Conservation (phyloP, 2,888 invertebrate species). For the Melipona beecheii region DNA sequence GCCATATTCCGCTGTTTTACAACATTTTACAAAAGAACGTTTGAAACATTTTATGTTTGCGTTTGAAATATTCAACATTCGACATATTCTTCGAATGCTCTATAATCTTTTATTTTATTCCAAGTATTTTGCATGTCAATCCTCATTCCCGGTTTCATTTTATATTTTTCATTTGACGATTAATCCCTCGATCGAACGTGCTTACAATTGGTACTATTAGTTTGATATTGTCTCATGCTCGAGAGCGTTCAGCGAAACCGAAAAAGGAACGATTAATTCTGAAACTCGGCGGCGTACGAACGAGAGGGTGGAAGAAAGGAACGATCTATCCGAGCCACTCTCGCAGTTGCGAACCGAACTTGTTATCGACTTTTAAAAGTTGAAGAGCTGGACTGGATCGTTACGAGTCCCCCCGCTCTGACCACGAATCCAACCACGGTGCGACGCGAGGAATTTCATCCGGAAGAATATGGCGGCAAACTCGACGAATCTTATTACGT, state of each 20-base stretch:
- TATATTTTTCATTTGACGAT: slow-evolving; percentile 26
- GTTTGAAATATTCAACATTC: too few species aligned
- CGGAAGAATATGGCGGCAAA: slow-evolving; percentile 5
- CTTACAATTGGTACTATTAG: slow-evolving; percentile 12
- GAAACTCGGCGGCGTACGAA: neutral
- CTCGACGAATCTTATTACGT: slow-evolving; percentile 56
- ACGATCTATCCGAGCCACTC: slow-evolving; percentile 18
- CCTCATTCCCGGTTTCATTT: too few species aligned
- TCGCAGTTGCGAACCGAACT: slow-evolving; percentile 8
- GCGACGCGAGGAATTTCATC: slow-evolving; percentile 18
- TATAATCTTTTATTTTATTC: neutral
- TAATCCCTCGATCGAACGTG: slow-evolving; percentile 47
- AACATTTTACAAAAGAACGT: neutral
- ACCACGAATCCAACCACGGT: neutral
- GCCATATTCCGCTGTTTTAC: neutral
- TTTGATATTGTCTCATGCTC: slow-evolving; percentile 36
- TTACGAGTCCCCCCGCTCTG: neutral
- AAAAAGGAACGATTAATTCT: slow-evolving; percentile 29
- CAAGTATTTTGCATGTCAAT: too few species aligned
- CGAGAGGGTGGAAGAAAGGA: neutral
- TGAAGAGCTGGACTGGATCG: slow-evolving; percentile 31
- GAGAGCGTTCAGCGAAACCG: neutral
- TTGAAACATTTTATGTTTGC: neutral
- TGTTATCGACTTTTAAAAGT: slow-evolving; percentile 48
- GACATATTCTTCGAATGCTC: too few species aligned